These are phyloP conservation scores for Chelon auratus DNA, from an alignment of 2,797 vertebrate genomes.

Conservation along the genomic window DNA sequence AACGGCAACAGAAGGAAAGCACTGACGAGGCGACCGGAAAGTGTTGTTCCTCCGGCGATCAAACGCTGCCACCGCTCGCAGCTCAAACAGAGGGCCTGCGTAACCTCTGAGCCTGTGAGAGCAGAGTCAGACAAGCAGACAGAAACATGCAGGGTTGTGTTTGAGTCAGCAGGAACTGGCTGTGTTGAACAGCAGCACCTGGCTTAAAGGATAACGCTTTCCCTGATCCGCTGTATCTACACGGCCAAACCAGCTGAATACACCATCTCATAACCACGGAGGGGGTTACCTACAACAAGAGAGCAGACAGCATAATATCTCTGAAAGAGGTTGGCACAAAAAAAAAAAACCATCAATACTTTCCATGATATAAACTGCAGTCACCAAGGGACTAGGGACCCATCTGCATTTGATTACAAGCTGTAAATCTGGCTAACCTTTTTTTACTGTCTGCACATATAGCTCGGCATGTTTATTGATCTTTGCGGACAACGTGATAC, in stretches of 20 bases:
- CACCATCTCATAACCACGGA: conserved; percentile 55
- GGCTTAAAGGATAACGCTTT: conserved; percentile 78
- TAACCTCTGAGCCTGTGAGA: conserved; percentile 61
- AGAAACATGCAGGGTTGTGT: conserved; percentile 61
- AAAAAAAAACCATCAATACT: conserved; percentile 50
- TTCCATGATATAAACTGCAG: conserved; percentile 58
- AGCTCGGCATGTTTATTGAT: conserved; percentile 66
- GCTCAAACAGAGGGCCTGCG: conserved; percentile 57
- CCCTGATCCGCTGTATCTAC: conserved; percentile 63
- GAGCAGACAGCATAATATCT: conserved; percentile 46
- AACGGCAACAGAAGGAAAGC: conserved; percentile 32
- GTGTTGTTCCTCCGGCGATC: conserved; percentile 14
- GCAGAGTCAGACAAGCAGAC: conserved; percentile 63
- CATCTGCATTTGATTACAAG: conserved; percentile 73
- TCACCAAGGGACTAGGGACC: conserved; percentile 55
- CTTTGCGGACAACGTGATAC: conserved; percentile 43
- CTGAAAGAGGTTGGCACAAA: conserved; percentile 36
- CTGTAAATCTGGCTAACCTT: conserved; percentile 59
- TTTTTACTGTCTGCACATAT: conserved; percentile 46
- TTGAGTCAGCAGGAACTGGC: conserved; percentile 73
- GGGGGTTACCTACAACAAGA: conserved; percentile 43
- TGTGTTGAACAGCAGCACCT: conserved; percentile 76
- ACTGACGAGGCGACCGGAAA: conserved; percentile 52
- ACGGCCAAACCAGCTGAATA: conserved; percentile 57
- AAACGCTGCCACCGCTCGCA: conserved; percentile 46